A percentile compares a stretch with the other conserved stretches of the same genome.
Evolutionary conservation across 2,888 invertebrate species (phyloP).

Genomic region (Thera britannica): DNA sequence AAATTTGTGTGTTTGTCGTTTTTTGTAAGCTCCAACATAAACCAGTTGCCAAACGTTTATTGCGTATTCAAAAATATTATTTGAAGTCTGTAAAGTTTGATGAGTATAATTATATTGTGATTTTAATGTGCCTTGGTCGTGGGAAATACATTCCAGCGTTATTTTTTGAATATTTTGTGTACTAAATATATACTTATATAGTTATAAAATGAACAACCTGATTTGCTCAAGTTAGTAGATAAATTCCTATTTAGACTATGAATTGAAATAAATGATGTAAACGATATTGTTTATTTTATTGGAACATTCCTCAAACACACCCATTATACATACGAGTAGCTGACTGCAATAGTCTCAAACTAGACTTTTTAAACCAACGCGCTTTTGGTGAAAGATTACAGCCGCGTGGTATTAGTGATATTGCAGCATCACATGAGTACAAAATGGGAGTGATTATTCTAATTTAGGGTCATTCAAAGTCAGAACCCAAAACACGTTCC

Average conservation of each 20-base stretch:
- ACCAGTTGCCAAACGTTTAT: neutral
- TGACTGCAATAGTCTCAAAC: too few relatives aligned
- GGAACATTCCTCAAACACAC: neutral
- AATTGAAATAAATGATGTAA: conserved; percentile 30
- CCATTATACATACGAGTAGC: neutral
- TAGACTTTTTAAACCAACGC: too few relatives aligned
- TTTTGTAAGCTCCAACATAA: neutral
- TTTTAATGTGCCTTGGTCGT: conserved; percentile 40
- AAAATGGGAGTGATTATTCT: too few relatives aligned
- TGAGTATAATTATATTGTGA: conserved; percentile 28
- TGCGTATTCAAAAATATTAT: neutral
- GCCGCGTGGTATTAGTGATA: too few relatives aligned
- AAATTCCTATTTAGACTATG: conserved; percentile 41
- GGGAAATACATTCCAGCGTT: conserved; percentile 53
- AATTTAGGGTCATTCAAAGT: too few relatives aligned
- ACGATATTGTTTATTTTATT: conserved; percentile 11
- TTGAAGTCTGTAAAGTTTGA: neutral
- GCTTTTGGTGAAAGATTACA: too few relatives aligned
- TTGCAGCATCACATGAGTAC: too few relatives aligned
- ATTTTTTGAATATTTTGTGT: neutral
- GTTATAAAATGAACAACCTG: conserved; percentile 49
- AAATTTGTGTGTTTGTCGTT: too few relatives aligned
- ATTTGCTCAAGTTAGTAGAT: conserved; percentile 57
- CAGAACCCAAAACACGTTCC: too few relatives aligned
- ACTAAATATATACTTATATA: conserved; percentile 20